These are phyloP conservation scores for Drosophila triauraria DNA, from an alignment of 1,140 invertebrate species.

Conservation along the genomic window DNA sequence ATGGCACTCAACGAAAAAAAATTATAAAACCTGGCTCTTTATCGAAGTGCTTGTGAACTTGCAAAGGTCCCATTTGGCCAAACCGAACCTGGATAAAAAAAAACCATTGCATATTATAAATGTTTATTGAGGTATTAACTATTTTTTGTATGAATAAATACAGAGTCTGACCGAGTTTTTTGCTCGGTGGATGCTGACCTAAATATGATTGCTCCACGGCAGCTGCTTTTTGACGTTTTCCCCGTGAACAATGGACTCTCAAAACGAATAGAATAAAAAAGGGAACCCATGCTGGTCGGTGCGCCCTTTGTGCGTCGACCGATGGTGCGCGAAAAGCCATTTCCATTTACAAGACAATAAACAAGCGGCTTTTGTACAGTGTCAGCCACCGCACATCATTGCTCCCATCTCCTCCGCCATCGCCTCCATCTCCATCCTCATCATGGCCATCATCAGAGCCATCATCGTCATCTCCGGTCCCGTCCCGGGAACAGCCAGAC, in stretches of 20 bases:
- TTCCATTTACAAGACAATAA: constrained; percentile 74
- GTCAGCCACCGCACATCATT: constrained; percentile 21
- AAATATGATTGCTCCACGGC: constrained; percentile 42
- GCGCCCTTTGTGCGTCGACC: constrained; percentile 37
- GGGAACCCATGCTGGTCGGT: constrained; percentile 17
- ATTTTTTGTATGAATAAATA: neutral
- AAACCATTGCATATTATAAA: neutral
- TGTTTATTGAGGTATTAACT: constrained; percentile 1
- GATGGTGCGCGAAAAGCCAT: constrained; percentile 75
- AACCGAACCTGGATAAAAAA: neutral
- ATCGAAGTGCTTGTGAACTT: neutral
- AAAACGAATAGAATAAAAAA: constrained; percentile 35
- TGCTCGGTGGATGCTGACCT: constrained; percentile 30
- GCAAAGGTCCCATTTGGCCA: too few relatives aligned
- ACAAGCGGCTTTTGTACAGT: constrained; percentile 54
- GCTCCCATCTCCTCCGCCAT: constrained; percentile 5
- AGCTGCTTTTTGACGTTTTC: constrained; percentile 48
- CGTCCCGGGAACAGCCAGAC: neutral
- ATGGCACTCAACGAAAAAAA: neutral
- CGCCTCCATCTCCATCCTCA: constrained; percentile 5
- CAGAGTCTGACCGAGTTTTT: neutral
- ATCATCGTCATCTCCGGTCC: constrained; percentile 16
- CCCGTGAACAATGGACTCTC: constrained; percentile 35
- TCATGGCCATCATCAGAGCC: constrained; percentile 5
- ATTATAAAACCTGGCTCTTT: neutral